A percentile compares a stretch with the other conserved stretches of the same genome.
Conservation (phyloP, 2,113 vertebrate genomes). For the Sclerurus mexicanus region DNA sequence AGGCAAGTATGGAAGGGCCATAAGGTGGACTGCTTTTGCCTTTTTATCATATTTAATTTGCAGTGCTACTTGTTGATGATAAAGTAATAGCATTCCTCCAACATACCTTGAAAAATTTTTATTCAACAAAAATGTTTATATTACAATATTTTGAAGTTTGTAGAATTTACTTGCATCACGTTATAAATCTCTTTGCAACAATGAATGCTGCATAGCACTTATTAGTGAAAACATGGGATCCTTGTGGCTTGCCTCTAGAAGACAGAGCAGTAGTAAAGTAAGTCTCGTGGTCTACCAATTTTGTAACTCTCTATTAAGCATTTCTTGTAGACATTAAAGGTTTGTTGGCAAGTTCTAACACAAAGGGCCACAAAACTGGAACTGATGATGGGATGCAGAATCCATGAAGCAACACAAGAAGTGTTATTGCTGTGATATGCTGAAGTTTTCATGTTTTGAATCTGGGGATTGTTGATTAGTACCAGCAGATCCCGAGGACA, state of each 20-base stretch:
- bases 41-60: conserved; percentile 25
- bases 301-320: background rate
- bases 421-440: background rate
- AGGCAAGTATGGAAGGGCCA: background rate
- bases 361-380: background rate
- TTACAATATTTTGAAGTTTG: background rate
- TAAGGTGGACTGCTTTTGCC: conserved; percentile 1
- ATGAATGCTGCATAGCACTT: background rate
- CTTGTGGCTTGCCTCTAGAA: background rate
- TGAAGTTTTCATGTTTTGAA: conserved; percentile 34
- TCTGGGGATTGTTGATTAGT: background rate
- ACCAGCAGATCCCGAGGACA: conserved; percentile 11
- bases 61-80: conserved; percentile 18
- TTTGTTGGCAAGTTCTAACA: background rate
- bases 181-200: background rate
- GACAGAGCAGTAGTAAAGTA: background rate
- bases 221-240: background rate
- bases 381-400: background rate
- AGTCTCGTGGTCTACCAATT: background rate
- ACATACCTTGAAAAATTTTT: background rate
- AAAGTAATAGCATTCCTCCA: conserved; percentile 36
- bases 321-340: background rate
- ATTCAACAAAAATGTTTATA: background rate
- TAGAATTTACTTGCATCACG: background rate
- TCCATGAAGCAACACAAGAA: background rate